Evolutionary conservation across 2,113 vertebrate genomes (phyloP), one percentile per base, ranked within the genome.

Genomic region (Corapipo altera): DNA sequence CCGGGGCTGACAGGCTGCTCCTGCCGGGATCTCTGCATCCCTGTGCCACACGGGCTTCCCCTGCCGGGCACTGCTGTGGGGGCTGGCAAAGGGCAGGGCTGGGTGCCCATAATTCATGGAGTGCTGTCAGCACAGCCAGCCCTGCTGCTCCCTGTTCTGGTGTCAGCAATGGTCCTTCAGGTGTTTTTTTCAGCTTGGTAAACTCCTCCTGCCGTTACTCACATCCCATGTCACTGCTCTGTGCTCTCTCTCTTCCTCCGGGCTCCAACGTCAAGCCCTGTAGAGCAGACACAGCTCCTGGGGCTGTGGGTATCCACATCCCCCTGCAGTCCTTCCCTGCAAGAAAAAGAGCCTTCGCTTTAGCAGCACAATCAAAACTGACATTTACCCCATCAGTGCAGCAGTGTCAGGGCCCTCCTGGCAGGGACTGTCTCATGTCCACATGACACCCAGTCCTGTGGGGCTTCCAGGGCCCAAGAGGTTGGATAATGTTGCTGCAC

Each of bases 261-360:
- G 11, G 8, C 19, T 83, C 39, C 44, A 41, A 3, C 0, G 0
- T 7, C 16, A 52, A 59, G 17, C 7, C 19, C 12, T 30, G 22
- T 28, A 73, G 64, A 64, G 54, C 27, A 84, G 48, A 18, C n/a
- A 11, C 30, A 13, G 46, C 6, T 92, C 28, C 69, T 18, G 13
- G 30, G 33, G 26, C 55, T 67, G 51, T 7, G 12, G 12, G 23
- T 13, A 37, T 44, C 61, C 22, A 26, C 33, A 20, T 41, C 59
- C 35, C 54, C 4, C 20, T 21, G 11, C 4, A 5, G 39, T 12
- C 30, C 27, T 48, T 82, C 43, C 41, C 51, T 37, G 26, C 30
- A 26, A 33, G 48, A 44, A 44, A 39, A 43, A 18, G 2, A 5
- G 8, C 37, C 14, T 37, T 59, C 13, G 62, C 15, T 55, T 64